These are phyloP conservation scores for Yasuhikotakia modesta DNA, from an alignment of 2,797 vertebrate genomes.

Conservation along the genomic window DNA sequence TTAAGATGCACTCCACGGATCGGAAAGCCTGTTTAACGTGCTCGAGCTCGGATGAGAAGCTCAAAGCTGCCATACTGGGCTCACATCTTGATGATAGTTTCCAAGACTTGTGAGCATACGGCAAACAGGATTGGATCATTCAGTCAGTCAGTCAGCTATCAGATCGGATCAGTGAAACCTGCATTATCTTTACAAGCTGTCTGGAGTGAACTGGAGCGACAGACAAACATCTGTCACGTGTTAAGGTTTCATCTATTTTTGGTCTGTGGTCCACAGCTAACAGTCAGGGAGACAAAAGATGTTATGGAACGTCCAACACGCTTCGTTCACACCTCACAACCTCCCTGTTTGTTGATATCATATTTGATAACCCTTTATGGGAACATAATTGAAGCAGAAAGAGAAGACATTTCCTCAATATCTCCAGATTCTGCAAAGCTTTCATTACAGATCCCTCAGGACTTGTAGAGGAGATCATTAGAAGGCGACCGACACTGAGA, in stretches of 20 bases:
- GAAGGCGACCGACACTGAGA: not conserved
- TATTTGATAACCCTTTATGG: slow-evolving; percentile 23
- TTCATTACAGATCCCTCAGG: slow-evolving; percentile 10
- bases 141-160: slow-evolving; percentile 29
- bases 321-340: slow-evolving; percentile 30
- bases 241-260: slow-evolving; percentile 8
- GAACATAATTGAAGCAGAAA: slow-evolving; percentile 36
- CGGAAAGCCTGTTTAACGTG: slow-evolving; percentile 44
- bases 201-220: slow-evolving; percentile 36
- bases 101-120: slow-evolving; percentile 5
- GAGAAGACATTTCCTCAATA: slow-evolving; percentile 18
- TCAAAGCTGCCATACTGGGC: slow-evolving; percentile 33
- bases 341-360: slow-evolving; percentile 7
- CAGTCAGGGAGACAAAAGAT: not conserved
- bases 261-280: slow-evolving; percentile 23
- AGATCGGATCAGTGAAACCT: slow-evolving; percentile 40
- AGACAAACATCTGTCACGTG: slow-evolving; percentile 41
- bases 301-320: not conserved
- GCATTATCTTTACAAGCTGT: slow-evolving; percentile 39
- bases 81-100: slow-evolving; percentile 41
- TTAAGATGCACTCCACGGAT: slow-evolving; percentile 27
- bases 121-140: slow-evolving; percentile 42
- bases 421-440: slow-evolving; percentile 19
- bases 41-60: slow-evolving; percentile 35
- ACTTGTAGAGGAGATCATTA: slow-evolving; percentile 14